Evolutionary conservation across 2,113 vertebrate genomes (phyloP).

Genomic region (mouse (Mus musculus)): DNA sequence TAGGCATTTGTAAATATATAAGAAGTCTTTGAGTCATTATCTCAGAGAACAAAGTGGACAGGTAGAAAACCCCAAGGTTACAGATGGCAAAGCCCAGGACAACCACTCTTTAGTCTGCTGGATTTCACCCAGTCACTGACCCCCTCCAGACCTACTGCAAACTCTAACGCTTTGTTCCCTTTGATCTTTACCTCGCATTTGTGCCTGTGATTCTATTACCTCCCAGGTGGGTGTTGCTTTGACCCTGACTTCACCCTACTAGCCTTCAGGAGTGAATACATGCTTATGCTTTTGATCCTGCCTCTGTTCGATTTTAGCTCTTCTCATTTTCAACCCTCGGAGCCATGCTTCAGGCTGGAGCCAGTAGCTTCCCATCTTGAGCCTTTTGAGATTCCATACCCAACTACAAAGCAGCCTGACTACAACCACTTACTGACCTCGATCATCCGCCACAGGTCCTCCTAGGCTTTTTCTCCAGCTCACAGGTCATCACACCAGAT

Average conservation of each 20-base stretch:
- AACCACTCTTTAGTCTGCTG: background rate
- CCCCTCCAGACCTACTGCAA: background rate
- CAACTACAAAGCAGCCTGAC: too few species aligned
- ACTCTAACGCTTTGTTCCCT: background rate
- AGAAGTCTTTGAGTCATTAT: too few species aligned
- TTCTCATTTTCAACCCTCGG: background rate
- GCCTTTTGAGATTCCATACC: background rate
- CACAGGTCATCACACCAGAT: background rate
- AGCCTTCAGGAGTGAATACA: constrained; percentile 6
- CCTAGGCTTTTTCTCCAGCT: background rate
- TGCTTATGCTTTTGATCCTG: background rate
- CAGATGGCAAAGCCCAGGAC: too few species aligned
- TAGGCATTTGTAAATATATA: too few species aligned
- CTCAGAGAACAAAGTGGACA: too few species aligned
- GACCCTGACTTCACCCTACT: background rate
- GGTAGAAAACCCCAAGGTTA: too few species aligned
- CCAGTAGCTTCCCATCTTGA: background rate
- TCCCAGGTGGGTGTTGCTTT: constrained; percentile 6
- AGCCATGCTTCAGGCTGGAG: background rate
- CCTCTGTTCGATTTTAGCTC: background rate
- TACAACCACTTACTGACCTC: background rate
- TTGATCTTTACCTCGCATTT: background rate
- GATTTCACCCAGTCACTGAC: background rate
- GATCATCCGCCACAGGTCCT: background rate
- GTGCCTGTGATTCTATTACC: background rate